Evolutionary conservation across 2,888 invertebrate genomes (phyloP).

Genomic region (Caenorhabditis afra): DNA sequence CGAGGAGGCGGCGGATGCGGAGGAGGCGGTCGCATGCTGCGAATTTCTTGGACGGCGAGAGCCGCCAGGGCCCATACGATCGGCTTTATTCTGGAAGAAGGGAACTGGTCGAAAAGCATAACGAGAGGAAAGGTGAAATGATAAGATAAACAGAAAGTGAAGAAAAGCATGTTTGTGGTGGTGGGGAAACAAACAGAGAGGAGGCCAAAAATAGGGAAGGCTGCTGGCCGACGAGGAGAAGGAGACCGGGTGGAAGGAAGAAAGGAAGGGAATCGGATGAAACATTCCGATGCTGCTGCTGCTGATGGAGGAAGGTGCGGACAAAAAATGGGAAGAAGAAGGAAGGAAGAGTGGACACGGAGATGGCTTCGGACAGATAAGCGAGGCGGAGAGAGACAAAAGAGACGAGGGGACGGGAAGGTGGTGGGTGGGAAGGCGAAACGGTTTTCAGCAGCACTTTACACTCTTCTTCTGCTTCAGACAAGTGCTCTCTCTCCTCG

Average conservation of each 20-base stretch:
- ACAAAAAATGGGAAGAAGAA: too few species aligned
- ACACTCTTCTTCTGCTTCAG: too few species aligned
- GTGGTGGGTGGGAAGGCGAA: too few species aligned
- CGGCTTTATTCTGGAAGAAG: conserved; percentile 51
- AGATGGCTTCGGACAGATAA: too few species aligned
- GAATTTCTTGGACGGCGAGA: conserved; percentile 60
- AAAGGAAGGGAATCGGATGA: background rate
- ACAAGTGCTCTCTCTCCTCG: too few species aligned
- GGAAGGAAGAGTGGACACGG: too few species aligned
- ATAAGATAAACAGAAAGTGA: background rate
- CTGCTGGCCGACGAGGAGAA: background rate
- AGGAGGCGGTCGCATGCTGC: conserved; percentile 51
- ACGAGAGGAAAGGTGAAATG: background rate
- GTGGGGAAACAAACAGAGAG: background rate
- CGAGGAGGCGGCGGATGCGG: conserved; percentile 49
- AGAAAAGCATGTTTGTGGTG: background rate
- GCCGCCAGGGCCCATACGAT: conserved; percentile 65
- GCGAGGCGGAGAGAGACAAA: too few species aligned
- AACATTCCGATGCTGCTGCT: background rate
- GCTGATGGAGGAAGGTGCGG: too few species aligned
- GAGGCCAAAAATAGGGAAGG: background rate
- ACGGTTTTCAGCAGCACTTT: too few species aligned
- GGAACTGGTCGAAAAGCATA: background rate
- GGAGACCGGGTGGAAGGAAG: background rate
- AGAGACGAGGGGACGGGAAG: too few species aligned